Conservation (phyloP, 2,888 invertebrate species). For the Agrotis clavis region DNA sequence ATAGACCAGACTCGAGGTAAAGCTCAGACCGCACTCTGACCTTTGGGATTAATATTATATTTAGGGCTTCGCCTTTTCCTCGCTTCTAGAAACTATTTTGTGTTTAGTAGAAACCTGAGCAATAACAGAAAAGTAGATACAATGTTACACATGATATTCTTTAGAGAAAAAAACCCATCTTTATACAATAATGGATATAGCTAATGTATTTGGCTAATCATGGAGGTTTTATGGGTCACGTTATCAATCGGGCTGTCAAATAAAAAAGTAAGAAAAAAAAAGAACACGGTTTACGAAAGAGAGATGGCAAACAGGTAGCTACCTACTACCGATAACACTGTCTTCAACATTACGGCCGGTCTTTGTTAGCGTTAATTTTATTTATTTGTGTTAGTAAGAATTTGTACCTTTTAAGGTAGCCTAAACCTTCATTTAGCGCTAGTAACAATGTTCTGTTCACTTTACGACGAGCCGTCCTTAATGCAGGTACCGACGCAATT, state of each 20-base stretch:
- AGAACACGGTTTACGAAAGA: constrained; percentile 1
- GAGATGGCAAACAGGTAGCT: constrained; percentile 2
- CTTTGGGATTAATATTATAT: constrained; percentile 59
- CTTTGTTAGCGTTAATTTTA: constrained; percentile 29
- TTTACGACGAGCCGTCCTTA: constrained; percentile 35
- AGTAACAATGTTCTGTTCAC: constrained; percentile 48
- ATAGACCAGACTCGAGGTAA: constrained; percentile 34
- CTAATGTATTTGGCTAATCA: background rate
- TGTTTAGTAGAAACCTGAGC: constrained; percentile 25
- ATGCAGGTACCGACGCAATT: constrained; percentile 38
- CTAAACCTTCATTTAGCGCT: constrained; percentile 31
- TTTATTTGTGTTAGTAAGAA: constrained; percentile 47
- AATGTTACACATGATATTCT: background rate
- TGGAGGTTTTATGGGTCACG: background rate
- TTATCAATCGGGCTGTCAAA: constrained; percentile 26
- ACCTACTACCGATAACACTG: constrained; percentile 8
- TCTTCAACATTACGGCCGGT: constrained; percentile 24
- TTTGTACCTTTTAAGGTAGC: constrained; percentile 21
- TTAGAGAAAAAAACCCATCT: background rate
- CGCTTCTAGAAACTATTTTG: constrained; percentile 40
- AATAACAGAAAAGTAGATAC: constrained; percentile 15
- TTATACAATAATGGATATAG: background rate
- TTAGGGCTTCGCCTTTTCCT: constrained; percentile 37
- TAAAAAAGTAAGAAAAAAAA: constrained; percentile 13
- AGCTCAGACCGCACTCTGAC: constrained; percentile 44